Conservation (phyloP, 2,797 vertebrate genomes). For the Mallotus villosus region DNA sequence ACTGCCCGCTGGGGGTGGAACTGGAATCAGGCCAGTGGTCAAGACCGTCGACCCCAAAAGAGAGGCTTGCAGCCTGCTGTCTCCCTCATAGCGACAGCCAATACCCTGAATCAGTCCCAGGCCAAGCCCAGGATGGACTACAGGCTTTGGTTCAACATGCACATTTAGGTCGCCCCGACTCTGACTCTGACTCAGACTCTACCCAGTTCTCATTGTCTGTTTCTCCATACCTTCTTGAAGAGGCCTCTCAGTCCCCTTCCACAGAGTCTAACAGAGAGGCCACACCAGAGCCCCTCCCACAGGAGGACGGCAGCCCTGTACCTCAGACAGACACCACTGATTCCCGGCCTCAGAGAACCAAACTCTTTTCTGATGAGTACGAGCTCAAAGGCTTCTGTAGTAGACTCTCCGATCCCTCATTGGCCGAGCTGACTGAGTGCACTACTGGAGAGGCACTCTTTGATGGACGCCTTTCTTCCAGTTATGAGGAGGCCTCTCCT, state of each 20-base stretch:
- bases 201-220: background rate
- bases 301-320: constrained; percentile 27
- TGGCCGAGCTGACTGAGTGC: constrained; percentile 56
- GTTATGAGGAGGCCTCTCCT: constrained; percentile 75
- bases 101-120: constrained; percentile 8
- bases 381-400: constrained; percentile 74
- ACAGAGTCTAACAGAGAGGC: background rate
- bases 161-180: constrained; percentile 49
- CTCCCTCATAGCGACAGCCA: background rate
- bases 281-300: constrained; percentile 9
- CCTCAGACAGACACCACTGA: constrained; percentile 39
- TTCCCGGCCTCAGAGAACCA: constrained; percentile 34
- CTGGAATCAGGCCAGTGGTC: constrained; percentile 51
- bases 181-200: constrained; percentile 18
- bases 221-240: background rate
- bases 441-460: constrained; percentile 64
- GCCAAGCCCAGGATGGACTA: too few species aligned
- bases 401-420: constrained; percentile 70
- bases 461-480: constrained; percentile 54
- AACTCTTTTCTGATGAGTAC: constrained; percentile 64
- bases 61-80: constrained; percentile 22
- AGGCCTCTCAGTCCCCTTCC: background rate
- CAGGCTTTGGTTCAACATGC: background rate
- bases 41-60: background rate
- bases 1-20: constrained; percentile 91